Evolutionary conservation across 2,888 invertebrate species (phyloP).

Genomic region (Xestoiulus laeticollis): DNA sequence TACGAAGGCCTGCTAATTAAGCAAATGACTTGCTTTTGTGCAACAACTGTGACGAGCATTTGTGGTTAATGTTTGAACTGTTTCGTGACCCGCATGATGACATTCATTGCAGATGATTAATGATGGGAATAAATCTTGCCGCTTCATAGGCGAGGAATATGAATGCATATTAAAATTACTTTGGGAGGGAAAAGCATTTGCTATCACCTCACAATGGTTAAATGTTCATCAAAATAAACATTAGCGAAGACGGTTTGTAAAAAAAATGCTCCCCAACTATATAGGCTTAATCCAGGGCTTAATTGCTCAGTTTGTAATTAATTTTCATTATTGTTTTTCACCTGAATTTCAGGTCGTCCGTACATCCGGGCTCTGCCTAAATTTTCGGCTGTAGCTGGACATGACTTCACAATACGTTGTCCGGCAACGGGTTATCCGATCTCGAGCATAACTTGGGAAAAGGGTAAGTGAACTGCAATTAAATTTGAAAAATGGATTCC

Average conservation of each 20-base stretch:
- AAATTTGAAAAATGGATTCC: conserved; percentile 12
- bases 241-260: not conserved
- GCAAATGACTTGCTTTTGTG: conserved; percentile 27
- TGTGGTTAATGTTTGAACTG: conserved; percentile 37
- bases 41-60: conserved; percentile 18
- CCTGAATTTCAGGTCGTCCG: conserved; percentile 73
- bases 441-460: conserved; percentile 91
- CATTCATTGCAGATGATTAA: conserved; percentile 21
- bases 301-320: not conserved
- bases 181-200: not conserved
- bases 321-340: conserved; percentile 55
- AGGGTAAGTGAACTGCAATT: conserved; percentile 70
- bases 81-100: conserved; percentile 13
- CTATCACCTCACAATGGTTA: not conserved
- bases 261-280: not conserved
- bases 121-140: conserved; percentile 17
- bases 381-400: conserved; percentile 90
- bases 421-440: conserved; percentile 96
- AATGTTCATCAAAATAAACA: conserved; percentile 8
- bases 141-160: conserved; percentile 14
- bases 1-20: not conserved
- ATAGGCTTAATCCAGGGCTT: not conserved
- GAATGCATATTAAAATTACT: conserved; percentile 19
- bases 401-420: conserved; percentile 87
- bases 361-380: conserved; percentile 92